Conservation (phyloP, 2,888 invertebrate species). For the Hyposoter didymator region DNA sequence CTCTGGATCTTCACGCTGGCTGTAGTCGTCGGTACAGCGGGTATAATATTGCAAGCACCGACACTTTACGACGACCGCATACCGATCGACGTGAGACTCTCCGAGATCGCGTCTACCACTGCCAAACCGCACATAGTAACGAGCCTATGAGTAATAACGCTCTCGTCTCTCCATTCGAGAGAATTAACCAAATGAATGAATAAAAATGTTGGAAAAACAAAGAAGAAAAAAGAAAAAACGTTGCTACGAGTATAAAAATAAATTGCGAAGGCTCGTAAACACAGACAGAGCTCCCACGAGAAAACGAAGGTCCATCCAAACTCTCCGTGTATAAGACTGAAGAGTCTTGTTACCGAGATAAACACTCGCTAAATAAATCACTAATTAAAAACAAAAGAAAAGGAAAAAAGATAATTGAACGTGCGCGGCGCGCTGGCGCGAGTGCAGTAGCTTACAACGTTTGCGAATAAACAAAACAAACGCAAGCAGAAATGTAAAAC, state of each 20-base stretch:
- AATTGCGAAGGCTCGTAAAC: conserved; percentile 61
- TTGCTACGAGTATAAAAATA: conserved; percentile 55
- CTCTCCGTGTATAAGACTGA: conserved; percentile 49
- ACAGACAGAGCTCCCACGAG: conserved; percentile 48
- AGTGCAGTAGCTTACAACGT: conserved; percentile 57
- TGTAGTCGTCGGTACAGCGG: conserved; percentile 96
- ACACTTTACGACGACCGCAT: conserved; percentile 96
- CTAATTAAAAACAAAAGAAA: conserved; percentile 31
- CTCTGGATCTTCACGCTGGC: conserved; percentile 99
- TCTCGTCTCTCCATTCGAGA: conserved; percentile 61
- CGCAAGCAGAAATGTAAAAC: not conserved
- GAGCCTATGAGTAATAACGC: conserved; percentile 80
- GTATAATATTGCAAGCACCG: conserved; percentile 97
- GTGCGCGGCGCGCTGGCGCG: conserved; percentile 66
- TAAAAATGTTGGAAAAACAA: conserved; percentile 1
- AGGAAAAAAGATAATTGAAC: conserved; percentile 37
- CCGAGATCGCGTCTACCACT: conserved; percentile 95
- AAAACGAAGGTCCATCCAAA: conserved; percentile 64
- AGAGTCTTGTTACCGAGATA: conserved; percentile 50
- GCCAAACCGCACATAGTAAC: conserved; percentile 91
- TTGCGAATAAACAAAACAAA: not conserved
- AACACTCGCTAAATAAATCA: conserved; percentile 55
- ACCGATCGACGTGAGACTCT: conserved; percentile 94
- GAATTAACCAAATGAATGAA: conserved; percentile 1
- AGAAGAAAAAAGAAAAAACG: conserved; percentile 12